A percentile compares a stretch with the other conserved stretches of the same genome.
These are phyloP conservation scores for Helicoverpa assulta DNA, from an alignment of 2,888 invertebrate genomes.

Conservation along the genomic window DNA sequence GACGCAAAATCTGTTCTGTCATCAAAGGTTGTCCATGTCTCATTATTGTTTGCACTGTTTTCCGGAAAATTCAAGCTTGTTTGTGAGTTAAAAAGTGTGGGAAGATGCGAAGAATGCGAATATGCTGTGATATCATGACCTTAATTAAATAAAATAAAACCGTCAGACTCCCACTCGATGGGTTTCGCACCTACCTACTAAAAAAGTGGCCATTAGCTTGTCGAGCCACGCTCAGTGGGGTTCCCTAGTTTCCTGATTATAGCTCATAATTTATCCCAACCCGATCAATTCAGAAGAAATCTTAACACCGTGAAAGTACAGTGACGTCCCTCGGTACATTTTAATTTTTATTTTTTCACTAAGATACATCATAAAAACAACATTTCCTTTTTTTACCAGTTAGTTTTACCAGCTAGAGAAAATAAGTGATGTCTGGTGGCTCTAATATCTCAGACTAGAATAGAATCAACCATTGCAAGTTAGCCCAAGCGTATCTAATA, in stretches of 20 bases:
- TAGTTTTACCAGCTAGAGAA: too few species aligned
- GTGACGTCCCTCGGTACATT: too few species aligned
- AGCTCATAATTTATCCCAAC: too few species aligned
- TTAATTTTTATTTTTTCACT: background rate
- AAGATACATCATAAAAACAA: background rate
- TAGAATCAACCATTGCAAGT: slow-evolving; percentile 12
- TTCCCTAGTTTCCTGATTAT: too few species aligned
- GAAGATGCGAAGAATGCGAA: background rate
- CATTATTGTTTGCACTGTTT: background rate
- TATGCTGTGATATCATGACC: background rate
- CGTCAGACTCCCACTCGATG: too few species aligned
- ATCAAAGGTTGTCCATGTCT: background rate
- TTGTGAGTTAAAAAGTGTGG: background rate
- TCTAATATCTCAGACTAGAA: background rate
- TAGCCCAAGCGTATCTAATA: slow-evolving; percentile 21
- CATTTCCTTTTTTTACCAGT: too few species aligned
- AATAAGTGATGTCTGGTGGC: too few species aligned
- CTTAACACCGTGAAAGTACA: too few species aligned
- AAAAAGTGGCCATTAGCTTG: too few species aligned
- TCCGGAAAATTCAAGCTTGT: background rate
- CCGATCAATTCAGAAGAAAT: too few species aligned
- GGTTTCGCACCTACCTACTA: too few species aligned
- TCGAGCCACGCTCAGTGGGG: too few species aligned
- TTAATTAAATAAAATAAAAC: background rate
- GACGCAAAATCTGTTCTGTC: background rate